Conservation (phyloP, 37 sponge, comb jelly and placozoan species). For the Geodia barretti region DNA sequence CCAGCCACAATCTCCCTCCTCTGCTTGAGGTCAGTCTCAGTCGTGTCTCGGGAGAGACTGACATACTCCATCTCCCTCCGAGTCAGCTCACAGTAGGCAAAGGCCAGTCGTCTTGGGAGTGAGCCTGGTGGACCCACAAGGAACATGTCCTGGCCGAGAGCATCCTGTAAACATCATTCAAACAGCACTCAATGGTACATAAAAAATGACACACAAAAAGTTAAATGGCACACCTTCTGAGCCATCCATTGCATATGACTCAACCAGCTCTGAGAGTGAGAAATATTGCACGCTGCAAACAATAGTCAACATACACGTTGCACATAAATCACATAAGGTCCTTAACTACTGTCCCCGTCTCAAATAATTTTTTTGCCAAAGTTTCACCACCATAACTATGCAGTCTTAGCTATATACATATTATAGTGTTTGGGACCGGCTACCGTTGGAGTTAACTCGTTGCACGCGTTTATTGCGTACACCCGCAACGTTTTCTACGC, state of each 20-base stretch:
- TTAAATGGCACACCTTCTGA: constrained; percentile 55
- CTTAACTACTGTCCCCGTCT: too few species aligned
- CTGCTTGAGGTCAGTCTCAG: constrained; percentile 93
- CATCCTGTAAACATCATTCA: constrained; percentile 52
- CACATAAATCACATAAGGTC: too few species aligned
- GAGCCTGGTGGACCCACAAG: constrained; percentile 88
- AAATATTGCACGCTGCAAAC: neutral
- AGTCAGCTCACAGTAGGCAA: constrained; percentile 78
- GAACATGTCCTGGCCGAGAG: constrained; percentile 87
- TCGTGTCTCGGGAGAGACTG: constrained; percentile 83
- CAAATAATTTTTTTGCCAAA: too few species aligned
- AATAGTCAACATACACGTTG: neutral
- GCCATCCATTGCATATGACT: constrained; percentile 74
- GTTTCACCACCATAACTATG: too few species aligned
- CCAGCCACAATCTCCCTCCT: constrained; percentile 82
- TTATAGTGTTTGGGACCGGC: too few species aligned
- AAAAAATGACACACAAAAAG: neutral
- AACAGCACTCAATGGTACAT: neutral
- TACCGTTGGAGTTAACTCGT: too few species aligned
- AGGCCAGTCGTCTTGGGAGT: constrained; percentile 54
- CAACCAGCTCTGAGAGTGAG: constrained; percentile 37
- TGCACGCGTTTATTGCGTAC: too few species aligned
- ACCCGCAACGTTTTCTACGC: too few species aligned
- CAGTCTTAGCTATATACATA: too few species aligned
- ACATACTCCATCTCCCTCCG: constrained; percentile 86